Percentiles rank a stretch among this genome's conserved stretches.
Evolutionary conservation across 2,797 vertebrate species (phyloP).

Genomic region (Cyprinella venusta): DNA sequence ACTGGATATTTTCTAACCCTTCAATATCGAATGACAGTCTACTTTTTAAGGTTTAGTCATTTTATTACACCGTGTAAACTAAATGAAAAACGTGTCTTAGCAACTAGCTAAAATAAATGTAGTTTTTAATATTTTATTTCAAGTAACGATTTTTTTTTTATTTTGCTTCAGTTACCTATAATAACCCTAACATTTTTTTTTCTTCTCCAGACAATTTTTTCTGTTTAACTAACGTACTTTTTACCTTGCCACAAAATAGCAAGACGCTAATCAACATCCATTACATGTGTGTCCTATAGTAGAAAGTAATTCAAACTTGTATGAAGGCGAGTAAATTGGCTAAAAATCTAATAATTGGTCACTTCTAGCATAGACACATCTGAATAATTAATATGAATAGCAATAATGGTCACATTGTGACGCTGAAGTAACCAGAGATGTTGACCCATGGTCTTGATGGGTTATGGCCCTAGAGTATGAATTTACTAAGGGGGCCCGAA

Average conservation of each 20-base stretch:
- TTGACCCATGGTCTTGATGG: neutral
- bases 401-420: constrained; percentile 45
- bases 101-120: neutral
- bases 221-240: neutral
- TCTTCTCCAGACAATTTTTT: neutral
- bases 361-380: constrained; percentile 42
- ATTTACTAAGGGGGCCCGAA: neutral
- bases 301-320: neutral
- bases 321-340: neutral
- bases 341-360: constrained; percentile 18
- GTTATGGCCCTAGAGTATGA: neutral
- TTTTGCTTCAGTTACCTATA: neutral
- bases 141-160: no score
- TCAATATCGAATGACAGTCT: neutral
- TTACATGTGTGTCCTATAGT: neutral
- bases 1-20: neutral
- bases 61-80: neutral
- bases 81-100: neutral
- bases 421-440: constrained; percentile 57
- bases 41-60: neutral
- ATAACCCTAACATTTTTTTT: neutral
- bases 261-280: neutral
- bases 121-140: neutral
- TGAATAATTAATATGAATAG: constrained; percentile 45
- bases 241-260: neutral